Evolutionary conservation across 2,797 vertebrate genomes (phyloP).

Genomic region (Limnodromus scolopaceus): DNA sequence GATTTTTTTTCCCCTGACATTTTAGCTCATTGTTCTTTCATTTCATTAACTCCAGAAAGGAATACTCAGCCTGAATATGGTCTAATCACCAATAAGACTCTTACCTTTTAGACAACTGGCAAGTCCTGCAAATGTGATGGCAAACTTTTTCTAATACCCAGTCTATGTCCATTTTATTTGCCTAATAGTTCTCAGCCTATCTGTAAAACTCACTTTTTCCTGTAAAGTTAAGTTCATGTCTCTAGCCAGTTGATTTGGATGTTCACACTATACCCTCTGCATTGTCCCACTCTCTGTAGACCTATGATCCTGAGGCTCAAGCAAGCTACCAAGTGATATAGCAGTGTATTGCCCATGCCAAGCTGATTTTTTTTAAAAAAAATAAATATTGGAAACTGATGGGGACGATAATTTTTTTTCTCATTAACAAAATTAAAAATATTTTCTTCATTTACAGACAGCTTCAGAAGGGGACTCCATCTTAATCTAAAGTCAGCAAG

Average conservation of each 20-base stretch:
- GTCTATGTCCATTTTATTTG: neutral
- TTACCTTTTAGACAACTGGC: neutral
- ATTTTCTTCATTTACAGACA: neutral
- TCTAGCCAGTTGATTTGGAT: neutral
- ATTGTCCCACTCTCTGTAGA: neutral
- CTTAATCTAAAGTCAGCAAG: neutral
- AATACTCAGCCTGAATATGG: neutral
- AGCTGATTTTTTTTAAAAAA: neutral
- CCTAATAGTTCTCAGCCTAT: neutral
- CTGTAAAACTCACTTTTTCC: neutral
- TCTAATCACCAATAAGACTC: neutral
- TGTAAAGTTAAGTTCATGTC: neutral
- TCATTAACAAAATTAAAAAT: neutral
- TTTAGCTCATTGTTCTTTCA: neutral
- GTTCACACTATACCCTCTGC: neutral
- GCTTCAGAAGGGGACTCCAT: neutral
- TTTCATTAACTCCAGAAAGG: neutral
- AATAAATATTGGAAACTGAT: neutral
- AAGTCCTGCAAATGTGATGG: neutral
- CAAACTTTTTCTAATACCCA: neutral
- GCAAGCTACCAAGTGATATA: neutral
- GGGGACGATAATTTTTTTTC: rapidly evolving
- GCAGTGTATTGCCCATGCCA: neutral
- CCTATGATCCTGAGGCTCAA: neutral
- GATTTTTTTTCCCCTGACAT: neutral